Conservation (phyloP, 2,797 vertebrate genomes). For the Coregonus ussuriensis region DNA sequence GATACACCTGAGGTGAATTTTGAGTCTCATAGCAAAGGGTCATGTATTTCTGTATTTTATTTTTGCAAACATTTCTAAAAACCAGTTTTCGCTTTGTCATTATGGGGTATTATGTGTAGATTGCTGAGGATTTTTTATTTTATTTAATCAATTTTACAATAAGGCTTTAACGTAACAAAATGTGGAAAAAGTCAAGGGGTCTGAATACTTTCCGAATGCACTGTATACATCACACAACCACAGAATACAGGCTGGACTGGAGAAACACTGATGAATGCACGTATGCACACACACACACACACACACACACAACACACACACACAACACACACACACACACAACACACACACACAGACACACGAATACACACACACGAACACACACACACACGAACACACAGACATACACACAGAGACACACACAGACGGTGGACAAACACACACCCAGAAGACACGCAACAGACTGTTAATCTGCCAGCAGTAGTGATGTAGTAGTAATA, state of each 20-base stretch:
- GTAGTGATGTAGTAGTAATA: not conserved
- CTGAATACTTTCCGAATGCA: no score
- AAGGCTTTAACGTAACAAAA: no score
- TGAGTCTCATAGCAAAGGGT: no score
- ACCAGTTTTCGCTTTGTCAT: no score
- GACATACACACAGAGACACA: not conserved
- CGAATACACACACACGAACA: not conserved
- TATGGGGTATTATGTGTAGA: no score
- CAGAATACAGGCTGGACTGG: not conserved
- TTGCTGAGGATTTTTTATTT: no score
- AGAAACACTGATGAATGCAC: not conserved
- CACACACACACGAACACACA: not conserved
- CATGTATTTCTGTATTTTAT: no score
- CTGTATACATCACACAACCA: not conserved
- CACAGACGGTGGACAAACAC: not conserved
- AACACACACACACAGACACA: not conserved
- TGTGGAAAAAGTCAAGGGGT: no score
- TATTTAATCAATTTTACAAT: no score
- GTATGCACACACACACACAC: not conserved
- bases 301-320: not conserved
- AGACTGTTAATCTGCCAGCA: not conserved
- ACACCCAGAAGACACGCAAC: not conserved
- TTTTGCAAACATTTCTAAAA: no score
- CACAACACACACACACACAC: not conserved
- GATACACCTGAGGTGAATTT: no score